Base-by-base conservation (phyloP, 2,113 vertebrate species). In the Nestor notabilis region DNA sequence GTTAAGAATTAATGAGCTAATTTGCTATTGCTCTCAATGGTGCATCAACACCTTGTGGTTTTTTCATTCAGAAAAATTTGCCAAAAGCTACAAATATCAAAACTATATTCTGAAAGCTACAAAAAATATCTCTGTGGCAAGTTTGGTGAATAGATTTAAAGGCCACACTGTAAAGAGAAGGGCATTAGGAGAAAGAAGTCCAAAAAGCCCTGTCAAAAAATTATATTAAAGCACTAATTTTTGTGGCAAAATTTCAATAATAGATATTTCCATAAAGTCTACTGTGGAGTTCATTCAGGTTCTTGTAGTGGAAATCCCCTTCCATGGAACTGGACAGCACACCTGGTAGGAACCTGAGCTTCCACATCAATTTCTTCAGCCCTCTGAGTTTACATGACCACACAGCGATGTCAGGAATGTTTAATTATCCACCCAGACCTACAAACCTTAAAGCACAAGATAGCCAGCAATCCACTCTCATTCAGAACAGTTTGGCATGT, bases 381-480 rank as follows among this genome's bases (percentile, higher is more conserved):
- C 24, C n/a, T 90, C 58, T 47, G 47, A 53, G 49, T 81, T 89
- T 68, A 16, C 84, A 52, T 47, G 92, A 76, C 87, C 52, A 27
- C 60, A 56, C 2, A 3, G 56, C 6, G 4, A 89, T 63, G 85
- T 94, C 91, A 94, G 68, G 84, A 90, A 84, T 77, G 69, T 29
- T 92, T 61, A 95, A 92, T 84, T 80, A 90, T 74, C 52, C 43
- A 18, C 46, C 79, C 66, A 76, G 61, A 28, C 90, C 89, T 68
- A 68, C 86, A 95, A 89, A 92, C 75, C 83, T 96, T 63, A 55
- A 92, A 82, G 77, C 89, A 53, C 15, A 20, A 79, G 82, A 95
- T 85, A 66, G 71, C 71, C 97, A 95, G 92, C 88, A 83, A 81
- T 72, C 87, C 31, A 72, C 74, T 93, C 81, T 86, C 87, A 82